Evolutionary conservation across 2,888 invertebrate genomes (phyloP), one percentile per base, ranked within the genome.

Genomic region (Lycophotia porphyrea): DNA sequence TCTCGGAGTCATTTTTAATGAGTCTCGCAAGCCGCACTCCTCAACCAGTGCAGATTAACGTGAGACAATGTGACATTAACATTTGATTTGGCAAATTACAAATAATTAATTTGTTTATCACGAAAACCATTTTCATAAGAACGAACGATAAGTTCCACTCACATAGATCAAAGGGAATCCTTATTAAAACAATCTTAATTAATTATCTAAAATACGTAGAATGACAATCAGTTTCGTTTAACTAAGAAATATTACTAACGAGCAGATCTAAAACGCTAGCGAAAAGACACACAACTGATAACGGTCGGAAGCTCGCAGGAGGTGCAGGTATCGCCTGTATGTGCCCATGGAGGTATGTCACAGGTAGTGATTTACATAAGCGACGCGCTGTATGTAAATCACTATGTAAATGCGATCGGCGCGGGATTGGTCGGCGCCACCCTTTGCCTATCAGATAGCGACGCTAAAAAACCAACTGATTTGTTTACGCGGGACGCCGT

Each of bases 401-500:
- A 84, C 89, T 90, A 94, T 93, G 94, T 94, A 93, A 91, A 93
- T 93, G 88, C 86, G 82, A 73, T 77, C 70, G 85, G 84, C 81
- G 89, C 81, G 87, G 84, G 90, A 92, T 92, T 93, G 93, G 93
- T 81, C 70, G 81, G 74, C 82, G 83, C 84, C 82, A 81, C 81
- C 83, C 85, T 85, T 80, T 79, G 66, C 71, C 75, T 72, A 88
- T 85, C 86, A 88, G 85, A 88, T 88, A 66, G 77, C 79, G 84
- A 71, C 86, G 85, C 80, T 90, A 89, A 91, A 90, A 90, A 90
- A 84, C 77, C 27, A 72, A 80, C 88, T 84, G 88, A 89, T 88
- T 88, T 88, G 86, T 84, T 84, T 83, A 87, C 77, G 78, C 49
- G 63, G 61, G 65, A 58, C 80, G 74, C 61, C 71, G 70, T 42